phyloP scores from a whole-genome alignment of 2,888 invertebrate genomes.

The Scelioninae gen. 2 region DNA sequence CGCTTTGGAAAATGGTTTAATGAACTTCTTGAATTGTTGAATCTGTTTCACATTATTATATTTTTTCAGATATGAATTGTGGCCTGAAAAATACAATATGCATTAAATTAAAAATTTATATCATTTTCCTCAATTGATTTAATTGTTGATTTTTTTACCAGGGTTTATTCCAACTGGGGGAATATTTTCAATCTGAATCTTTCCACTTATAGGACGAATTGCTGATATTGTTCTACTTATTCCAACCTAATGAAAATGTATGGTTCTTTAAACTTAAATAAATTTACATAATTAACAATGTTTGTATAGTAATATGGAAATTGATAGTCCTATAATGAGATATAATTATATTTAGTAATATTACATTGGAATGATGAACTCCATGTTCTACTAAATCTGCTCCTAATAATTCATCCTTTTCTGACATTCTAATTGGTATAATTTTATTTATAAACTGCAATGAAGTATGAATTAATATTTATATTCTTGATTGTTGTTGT shows the following conservation, averaged over 20 bases:
- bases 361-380: slow-evolving; percentile 83
- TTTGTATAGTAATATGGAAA: not conserved
- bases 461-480: too few relatives aligned
- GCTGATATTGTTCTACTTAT: slow-evolving; percentile 86
- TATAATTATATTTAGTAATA: not conserved
- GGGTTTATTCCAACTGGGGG: slow-evolving; percentile 83
- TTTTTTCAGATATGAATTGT: slow-evolving; percentile 69
- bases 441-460: slow-evolving; percentile 81
- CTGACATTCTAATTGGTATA: slow-evolving; percentile 89
- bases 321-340: too few relatives aligned
- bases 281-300: too few relatives aligned
- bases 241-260: slow-evolving; percentile 75
- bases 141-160: slow-evolving; percentile 76
- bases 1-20: slow-evolving; percentile 49
- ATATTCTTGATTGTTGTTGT: not conserved
- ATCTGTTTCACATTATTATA: slow-evolving; percentile 64
- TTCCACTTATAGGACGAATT: slow-evolving; percentile 79
- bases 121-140: not conserved
- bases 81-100: slow-evolving; percentile 64
- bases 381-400: slow-evolving; percentile 93
- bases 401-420: slow-evolving; percentile 90
- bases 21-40: slow-evolving; percentile 43
- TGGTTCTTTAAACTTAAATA: too few relatives aligned
- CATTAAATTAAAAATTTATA: slow-evolving; percentile 4
- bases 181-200: slow-evolving; percentile 75